Base-by-base conservation (phyloP, 30 jellyfish, hydroid and myxozoan genomes). In the Hydractinia symbiolongicarpus region DNA sequence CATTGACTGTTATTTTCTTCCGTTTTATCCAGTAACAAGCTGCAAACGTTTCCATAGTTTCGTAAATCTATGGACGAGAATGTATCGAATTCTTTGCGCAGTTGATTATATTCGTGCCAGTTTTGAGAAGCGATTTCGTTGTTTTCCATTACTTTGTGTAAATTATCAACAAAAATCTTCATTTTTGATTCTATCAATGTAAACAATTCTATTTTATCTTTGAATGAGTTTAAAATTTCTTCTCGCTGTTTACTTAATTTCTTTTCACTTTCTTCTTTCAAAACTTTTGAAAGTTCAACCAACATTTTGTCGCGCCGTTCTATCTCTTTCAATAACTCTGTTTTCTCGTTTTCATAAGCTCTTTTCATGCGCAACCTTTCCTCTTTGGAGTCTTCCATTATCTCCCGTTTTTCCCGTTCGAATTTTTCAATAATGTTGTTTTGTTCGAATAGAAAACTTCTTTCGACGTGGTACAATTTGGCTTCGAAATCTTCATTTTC, bases 281-380 rank as follows among this genome's bases (percentile, higher is more conserved):
- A 60, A n/a, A 85, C 88, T 17, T 61, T 50, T 70, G 84, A 55
- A 54, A 72, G 78, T 9, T 68, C 58, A 5, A 74, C 92, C 9
- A 87, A 72, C 40, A 87, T 79, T 9, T 61, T 78, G 17, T 82
- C 79, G 40, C 76, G 58, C 53, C 72, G 82, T 16, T 83, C 95
- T 21, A 90, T 54, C 68, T 90, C 97, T 62, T 69, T 82, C 53
- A 72, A 81, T 50, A 85, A 85, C 21, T 90, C 97, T 40, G 81
- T 76, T 10, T 82, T 78, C 84, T 90, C 97, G 53, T 90, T 90
- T 79, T 82, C 95, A 52, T 53, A 90, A 53, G 97, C 97, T 21
- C 79, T 77, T 78, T 82, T 85, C 79, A 90, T 60, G 14, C 92
- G 71, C 5, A 70, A 58, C 73, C 84, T 90, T 64, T 90, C 95